These are phyloP conservation scores for Hyphantria cunea DNA, from an alignment of 1,140 invertebrate genomes.

Conservation along the genomic window DNA sequence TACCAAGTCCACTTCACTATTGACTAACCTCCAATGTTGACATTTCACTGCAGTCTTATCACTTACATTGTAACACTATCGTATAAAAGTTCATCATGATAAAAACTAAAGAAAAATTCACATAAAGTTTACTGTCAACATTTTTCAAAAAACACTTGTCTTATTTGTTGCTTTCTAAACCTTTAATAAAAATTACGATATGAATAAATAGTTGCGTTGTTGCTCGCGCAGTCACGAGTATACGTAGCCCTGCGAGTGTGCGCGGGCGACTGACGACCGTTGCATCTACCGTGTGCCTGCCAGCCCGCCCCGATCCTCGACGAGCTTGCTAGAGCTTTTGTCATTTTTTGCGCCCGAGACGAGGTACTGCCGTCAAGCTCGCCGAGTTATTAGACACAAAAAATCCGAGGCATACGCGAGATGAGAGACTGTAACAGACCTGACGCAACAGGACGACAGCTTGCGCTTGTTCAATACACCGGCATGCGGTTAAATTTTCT, in stretches of 20 bases:
- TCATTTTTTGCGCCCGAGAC: conserved; percentile 75
- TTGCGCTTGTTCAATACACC: conserved; percentile 54
- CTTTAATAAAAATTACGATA: conserved; percentile 15
- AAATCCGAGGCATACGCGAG: conserved; percentile 63
- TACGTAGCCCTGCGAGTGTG: conserved; percentile 24
- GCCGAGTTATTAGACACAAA: conserved; percentile 77
- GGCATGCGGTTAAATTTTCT: conserved; percentile 69
- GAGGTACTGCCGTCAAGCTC: conserved; percentile 73
- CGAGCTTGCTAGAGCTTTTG: conserved; percentile 59
- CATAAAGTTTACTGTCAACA: conserved; percentile 22
- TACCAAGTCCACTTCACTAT: conserved; percentile 66
- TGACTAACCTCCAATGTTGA: conserved; percentile 50
- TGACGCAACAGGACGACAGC: conserved; percentile 66
- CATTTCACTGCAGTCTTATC: conserved; percentile 63
- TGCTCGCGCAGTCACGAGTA: conserved; percentile 3
- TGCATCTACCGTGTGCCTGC: conserved; percentile 26
- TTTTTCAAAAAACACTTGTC: conserved; percentile 15
- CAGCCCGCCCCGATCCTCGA: conserved; percentile 53
- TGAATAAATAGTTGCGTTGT: background rate
- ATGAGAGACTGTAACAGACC: conserved; percentile 62
- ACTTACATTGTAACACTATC: conserved; percentile 68
- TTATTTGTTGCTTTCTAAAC: conserved; percentile 6
- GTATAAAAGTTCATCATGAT: conserved; percentile 42
- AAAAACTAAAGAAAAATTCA: conserved; percentile 29
- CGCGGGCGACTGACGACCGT: conserved; percentile 51